A percentile compares a stretch with the other conserved stretches of the same genome.
Conservation (phyloP, 2,797 vertebrate genomes). For the Picus viridis region DNA sequence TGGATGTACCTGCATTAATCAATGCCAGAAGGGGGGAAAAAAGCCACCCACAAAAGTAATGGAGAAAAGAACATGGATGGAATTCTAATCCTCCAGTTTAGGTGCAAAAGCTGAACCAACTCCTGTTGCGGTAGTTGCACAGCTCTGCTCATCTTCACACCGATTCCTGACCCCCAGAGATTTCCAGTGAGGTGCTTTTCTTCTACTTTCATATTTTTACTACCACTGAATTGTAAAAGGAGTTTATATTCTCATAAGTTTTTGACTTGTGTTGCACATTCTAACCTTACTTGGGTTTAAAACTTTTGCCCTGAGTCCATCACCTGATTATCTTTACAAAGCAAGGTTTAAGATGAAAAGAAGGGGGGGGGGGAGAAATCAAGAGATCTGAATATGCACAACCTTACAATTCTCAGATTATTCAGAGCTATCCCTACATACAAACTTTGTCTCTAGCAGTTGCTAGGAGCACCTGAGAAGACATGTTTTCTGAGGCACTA, state of each 20-base stretch:
- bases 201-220: background rate
- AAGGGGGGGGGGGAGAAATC: fast-evolving
- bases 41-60: background rate
- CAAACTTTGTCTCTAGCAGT: conserved; percentile 19
- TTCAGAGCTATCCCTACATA: background rate
- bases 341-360: background rate
- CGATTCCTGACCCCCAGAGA: background rate
- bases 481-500: conserved; percentile 4
- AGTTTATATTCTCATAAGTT: background rate
- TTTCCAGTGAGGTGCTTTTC: background rate
- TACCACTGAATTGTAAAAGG: background rate
- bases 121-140: background rate
- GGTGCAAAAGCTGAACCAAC: background rate
- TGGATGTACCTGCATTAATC: conserved; percentile 11
- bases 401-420: background rate
- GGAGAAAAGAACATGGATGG: background rate
- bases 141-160: background rate
- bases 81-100: conserved; percentile 1
- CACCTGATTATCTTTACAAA: background rate
- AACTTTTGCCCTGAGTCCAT: conserved; percentile 49
- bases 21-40: conserved; percentile 1
- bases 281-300: conserved; percentile 20
- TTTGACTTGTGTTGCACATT: background rate
- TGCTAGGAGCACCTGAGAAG: background rate
- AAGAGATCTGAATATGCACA: background rate